Evolutionary conservation across 2,797 vertebrate genomes (phyloP).

Genomic region (Martes flavigula): DNA sequence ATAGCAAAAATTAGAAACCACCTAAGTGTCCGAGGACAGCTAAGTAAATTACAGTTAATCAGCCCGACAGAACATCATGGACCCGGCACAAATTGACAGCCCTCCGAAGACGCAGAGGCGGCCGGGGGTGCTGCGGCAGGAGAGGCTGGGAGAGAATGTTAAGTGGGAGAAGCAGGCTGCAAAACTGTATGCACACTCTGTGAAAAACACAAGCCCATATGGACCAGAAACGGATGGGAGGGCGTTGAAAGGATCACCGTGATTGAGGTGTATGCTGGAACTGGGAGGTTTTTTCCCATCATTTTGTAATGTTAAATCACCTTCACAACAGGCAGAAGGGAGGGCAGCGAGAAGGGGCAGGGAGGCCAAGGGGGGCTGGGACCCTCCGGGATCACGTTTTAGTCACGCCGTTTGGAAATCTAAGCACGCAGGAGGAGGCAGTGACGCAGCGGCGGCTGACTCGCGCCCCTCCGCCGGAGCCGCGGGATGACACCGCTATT

Average conservation of each 20-base stretch:
- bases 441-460: not conserved
- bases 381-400: fast-evolving
- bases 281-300: not conserved
- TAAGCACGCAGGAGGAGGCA: not conserved
- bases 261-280: not conserved
- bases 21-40: constrained; percentile 67
- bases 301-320: not conserved
- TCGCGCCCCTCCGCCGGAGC: not conserved
- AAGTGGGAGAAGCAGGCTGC: not conserved
- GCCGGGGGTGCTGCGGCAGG: not conserved
- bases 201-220: not conserved
- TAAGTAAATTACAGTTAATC: constrained; percentile 75
- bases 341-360: not conserved
- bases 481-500: fast-evolving
- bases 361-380: fast-evolving
- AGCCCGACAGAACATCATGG: constrained; percentile 34
- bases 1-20: constrained; percentile 76
- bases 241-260: not conserved
- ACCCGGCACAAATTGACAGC: constrained; percentile 20
- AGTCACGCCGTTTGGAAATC: not conserved
- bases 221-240: not conserved
- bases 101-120: not conserved
- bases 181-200: fast-evolving
- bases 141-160: not conserved
- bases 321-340: not conserved